phyloP scores from a whole-genome alignment of 1,140 invertebrate species.

The Nymphalis io region DNA sequence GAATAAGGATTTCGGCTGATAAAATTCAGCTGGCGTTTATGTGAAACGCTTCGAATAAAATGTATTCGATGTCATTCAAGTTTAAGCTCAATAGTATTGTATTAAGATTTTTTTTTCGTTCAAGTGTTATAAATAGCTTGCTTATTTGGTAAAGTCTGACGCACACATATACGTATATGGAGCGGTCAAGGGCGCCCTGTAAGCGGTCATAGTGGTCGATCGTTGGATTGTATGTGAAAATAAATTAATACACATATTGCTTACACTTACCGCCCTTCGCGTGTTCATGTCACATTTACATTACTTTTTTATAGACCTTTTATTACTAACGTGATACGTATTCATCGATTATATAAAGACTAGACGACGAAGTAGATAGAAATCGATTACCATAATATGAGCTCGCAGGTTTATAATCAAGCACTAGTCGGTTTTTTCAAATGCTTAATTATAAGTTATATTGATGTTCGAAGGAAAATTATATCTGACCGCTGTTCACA shows the following conservation, averaged over 20 bases:
- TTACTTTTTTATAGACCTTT: too few relatives aligned
- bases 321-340: too few relatives aligned
- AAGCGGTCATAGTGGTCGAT: background rate
- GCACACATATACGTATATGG: constrained; percentile 38
- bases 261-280: too few relatives aligned
- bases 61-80: background rate
- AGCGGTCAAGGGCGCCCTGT: constrained; percentile 45
- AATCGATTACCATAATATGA: too few relatives aligned
- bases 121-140: constrained; percentile 7
- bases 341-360: too few relatives aligned
- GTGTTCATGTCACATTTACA: too few relatives aligned
- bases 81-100: background rate
- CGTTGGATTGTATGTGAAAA: background rate
- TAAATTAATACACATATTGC: background rate
- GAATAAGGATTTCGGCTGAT: background rate
- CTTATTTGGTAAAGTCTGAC: constrained; percentile 23
- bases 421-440: too few relatives aligned
- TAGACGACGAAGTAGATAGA: too few relatives aligned
- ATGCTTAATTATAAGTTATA: too few relatives aligned
- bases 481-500: too few relatives aligned
- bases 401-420: too few relatives aligned
- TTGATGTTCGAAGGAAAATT: too few relatives aligned
- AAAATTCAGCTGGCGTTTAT: background rate
- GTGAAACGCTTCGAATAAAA: constrained; percentile 1
- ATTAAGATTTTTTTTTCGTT: constrained; percentile 1